Percentiles rank a stretch among this genome's conserved stretches.
Evolutionary conservation across 2,888 invertebrate genomes (phyloP).

Genomic region (Stictocephala bisonia): DNA sequence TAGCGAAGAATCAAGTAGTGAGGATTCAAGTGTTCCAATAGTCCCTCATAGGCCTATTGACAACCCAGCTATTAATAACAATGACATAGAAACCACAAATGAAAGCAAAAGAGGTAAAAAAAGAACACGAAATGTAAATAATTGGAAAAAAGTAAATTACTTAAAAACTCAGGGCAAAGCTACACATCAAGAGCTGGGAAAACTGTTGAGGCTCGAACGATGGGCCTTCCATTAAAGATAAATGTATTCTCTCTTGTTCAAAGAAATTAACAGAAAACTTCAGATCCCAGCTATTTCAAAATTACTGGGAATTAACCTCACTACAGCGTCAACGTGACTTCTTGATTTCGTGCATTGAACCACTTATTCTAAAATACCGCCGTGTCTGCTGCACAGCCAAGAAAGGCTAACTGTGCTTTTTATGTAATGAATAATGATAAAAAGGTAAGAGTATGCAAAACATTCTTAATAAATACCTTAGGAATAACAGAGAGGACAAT

Average conservation of each 20-base stretch:
- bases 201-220: slow-evolving; percentile 44
- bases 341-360: slow-evolving; percentile 42
- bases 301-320: slow-evolving; percentile 47
- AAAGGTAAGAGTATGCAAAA: slow-evolving; percentile 55
- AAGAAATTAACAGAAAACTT: slow-evolving; percentile 44
- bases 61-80: too few relatives aligned
- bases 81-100: too few relatives aligned
- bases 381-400: slow-evolving; percentile 35
- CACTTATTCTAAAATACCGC: slow-evolving; percentile 45
- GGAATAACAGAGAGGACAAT: slow-evolving; percentile 56
- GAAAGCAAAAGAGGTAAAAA: too few relatives aligned
- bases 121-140: too few relatives aligned
- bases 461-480: slow-evolving; percentile 57
- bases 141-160: too few relatives aligned
- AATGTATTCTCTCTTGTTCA: slow-evolving; percentile 45
- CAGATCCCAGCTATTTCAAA: slow-evolving; percentile 41
- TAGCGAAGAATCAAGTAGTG: too few relatives aligned
- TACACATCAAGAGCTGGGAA: too few relatives aligned
- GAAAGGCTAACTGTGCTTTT: slow-evolving; percentile 48
- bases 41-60: too few relatives aligned
- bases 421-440: slow-evolving; percentile 46
- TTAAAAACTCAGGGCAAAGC: too few relatives aligned
- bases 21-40: too few relatives aligned
- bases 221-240: slow-evolving; percentile 47
- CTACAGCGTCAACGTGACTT: slow-evolving; percentile 45